Base-by-base conservation (phyloP, 2,797 vertebrate genomes). In the Trichosurus vulpecula region DNA sequence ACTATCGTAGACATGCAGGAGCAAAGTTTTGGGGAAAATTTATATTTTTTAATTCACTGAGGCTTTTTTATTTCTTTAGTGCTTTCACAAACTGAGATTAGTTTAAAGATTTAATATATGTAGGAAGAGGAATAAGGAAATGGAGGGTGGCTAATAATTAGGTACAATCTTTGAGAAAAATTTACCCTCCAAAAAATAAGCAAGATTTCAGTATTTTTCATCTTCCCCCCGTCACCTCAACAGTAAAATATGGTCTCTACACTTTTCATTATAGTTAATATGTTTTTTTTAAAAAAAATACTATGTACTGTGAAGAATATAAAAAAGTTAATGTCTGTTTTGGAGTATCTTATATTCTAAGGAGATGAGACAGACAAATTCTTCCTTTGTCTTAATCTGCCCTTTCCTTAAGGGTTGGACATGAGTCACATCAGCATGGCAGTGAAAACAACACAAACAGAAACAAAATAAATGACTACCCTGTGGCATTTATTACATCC, bases 281-380 rank as follows among this genome's bases (percentile, higher is more conserved):
- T n/a, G 89, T 94, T 94, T 93, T 94, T 92, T 55, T 25, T 87
- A 92, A 35, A 47, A 10, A 2, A 16, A 91, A 52, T 66, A 55
- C 4, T 93, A 93, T 96, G 57, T 54, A 66, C 81, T 93, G 29
- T 10, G 93, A 96, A 81, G 19, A 95, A 95, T 94, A 29, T 58
- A 57, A 12, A 54, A 25, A 94, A 16, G 35, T 56, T n/a, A 95
- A 90, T 10, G 53, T 95, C 5, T 93, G 3, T 58, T 93, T 96
- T 94, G 92, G 30, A 57, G 35, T 91, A 93, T 90, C 22, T 96
- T 95, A 94, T 54, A 95, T 93, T 94, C 90, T 92, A 97, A 94
- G 52, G 5, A 90, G 90, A 94, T 61, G 35, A 95, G 58, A 30
- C 54, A 55, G 94, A 53, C 1, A 95, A 92, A 53, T 41, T 87